These are phyloP conservation scores for Ptycholaimellus sp. DNA, from an alignment of 2,888 invertebrate genomes.

Conservation along the genomic window DNA sequence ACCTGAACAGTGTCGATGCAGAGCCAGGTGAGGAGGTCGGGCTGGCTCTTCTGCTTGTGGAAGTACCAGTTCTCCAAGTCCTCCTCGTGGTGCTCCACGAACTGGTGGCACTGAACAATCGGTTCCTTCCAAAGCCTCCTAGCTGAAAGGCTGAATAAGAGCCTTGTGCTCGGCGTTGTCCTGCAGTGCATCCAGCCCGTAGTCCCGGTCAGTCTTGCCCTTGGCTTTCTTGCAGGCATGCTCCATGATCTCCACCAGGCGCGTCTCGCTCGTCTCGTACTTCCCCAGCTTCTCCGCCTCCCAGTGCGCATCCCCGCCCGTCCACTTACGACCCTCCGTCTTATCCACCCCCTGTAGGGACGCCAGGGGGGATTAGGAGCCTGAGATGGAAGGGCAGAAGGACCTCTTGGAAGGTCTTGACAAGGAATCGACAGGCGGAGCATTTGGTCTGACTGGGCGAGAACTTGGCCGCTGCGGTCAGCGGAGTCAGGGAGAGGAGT, in stretches of 20 bases:
- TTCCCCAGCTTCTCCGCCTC: conserved; percentile 56
- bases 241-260: conserved; percentile 72
- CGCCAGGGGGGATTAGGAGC: neutral
- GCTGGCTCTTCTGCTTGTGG: conserved; percentile 37
- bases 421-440: conserved; percentile 13
- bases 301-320: conserved; percentile 78
- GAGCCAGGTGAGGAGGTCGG: conserved; percentile 46
- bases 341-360: conserved; percentile 44
- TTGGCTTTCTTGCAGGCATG: conserved; percentile 56
- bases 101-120: conserved; percentile 49
- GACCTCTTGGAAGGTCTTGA: conserved; percentile 15
- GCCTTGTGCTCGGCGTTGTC: conserved; percentile 12
- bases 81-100: conserved; percentile 57
- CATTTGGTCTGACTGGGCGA: conserved; percentile 8
- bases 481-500: neutral
- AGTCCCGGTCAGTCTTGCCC: conserved; percentile 24
- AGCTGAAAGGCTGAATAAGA: too few species aligned
- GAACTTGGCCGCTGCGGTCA: conserved; percentile 3
- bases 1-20: too few species aligned
- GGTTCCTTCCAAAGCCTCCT: too few species aligned
- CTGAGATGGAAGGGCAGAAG: neutral
- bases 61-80: conserved; percentile 70
- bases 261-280: conserved; percentile 61
- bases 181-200: conserved; percentile 13
- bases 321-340: conserved; percentile 63